These are phyloP conservation scores for Alfaro cultratus DNA, from an alignment of 2,797 vertebrate genomes.

Conservation along the genomic window DNA sequence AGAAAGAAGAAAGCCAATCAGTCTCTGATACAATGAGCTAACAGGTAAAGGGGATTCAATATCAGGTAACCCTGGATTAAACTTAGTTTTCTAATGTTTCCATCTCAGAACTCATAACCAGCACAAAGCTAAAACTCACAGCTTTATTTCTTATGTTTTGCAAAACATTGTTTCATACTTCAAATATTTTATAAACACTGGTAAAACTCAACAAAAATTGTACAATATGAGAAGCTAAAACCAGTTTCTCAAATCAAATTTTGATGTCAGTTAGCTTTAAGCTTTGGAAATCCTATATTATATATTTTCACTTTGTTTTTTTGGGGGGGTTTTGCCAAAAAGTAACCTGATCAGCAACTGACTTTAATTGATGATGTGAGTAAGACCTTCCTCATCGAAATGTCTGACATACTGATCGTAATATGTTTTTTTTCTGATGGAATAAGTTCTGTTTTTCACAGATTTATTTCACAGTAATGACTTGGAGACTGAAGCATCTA, in stretches of 20 bases:
- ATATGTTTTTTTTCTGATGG: background rate
- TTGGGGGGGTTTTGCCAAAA: background rate
- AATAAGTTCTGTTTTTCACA: background rate
- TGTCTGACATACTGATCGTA: background rate
- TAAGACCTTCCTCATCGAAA: background rate
- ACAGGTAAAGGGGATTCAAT: background rate
- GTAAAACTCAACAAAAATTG: background rate
- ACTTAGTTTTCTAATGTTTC: background rate
- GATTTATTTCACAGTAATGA: background rate
- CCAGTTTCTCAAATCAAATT: background rate
- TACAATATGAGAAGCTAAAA: background rate
- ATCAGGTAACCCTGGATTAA: background rate
- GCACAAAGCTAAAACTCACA: background rate
- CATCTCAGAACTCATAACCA: background rate
- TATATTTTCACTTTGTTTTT: background rate
- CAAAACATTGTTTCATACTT: background rate
- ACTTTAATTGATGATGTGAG: slow-evolving; percentile 1
- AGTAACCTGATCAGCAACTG: background rate
- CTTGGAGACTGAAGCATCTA: background rate
- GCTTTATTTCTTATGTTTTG: background rate
- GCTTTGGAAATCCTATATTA: background rate
- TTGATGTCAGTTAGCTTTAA: background rate
- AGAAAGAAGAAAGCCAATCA: background rate
- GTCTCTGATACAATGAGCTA: background rate
- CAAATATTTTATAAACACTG: background rate